Evolutionary conservation across 2,888 invertebrate genomes (phyloP).

Genomic region (Acanthosepion pharaonis): DNA sequence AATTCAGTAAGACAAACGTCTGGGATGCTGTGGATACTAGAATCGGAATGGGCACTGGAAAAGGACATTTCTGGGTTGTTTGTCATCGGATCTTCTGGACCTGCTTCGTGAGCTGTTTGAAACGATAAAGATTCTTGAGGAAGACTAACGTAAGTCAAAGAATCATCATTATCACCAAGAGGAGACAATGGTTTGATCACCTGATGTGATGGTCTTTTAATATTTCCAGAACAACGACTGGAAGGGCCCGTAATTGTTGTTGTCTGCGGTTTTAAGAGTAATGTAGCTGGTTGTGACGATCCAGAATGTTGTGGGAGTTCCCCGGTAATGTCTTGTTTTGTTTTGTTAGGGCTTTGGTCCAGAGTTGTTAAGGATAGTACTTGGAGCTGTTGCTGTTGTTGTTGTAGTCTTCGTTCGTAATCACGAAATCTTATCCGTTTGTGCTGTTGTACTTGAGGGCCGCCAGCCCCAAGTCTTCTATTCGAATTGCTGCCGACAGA

Average conservation of each 20-base stretch:
- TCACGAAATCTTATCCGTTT: conserved; percentile 55
- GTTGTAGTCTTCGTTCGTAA: conserved; percentile 53
- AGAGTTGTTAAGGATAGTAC: background rate
- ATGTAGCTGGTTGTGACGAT: background rate
- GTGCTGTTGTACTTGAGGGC: conserved; percentile 53
- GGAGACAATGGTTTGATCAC: conserved; percentile 65
- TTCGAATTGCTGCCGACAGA: background rate
- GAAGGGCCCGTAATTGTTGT: background rate
- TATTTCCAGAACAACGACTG: background rate
- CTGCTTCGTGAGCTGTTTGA: background rate
- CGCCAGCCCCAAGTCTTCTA: conserved; percentile 46
- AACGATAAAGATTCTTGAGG: conserved; percentile 59
- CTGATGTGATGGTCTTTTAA: background rate
- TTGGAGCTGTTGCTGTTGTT: conserved; percentile 48
- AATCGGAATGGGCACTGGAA: conserved; percentile 41
- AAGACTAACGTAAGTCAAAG: conserved; percentile 68
- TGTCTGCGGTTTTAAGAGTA: background rate
- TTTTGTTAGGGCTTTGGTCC: conserved; percentile 8
- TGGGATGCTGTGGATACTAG: conserved; percentile 41
- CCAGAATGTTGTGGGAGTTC: background rate
- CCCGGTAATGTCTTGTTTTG: background rate
- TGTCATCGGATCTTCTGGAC: background rate
- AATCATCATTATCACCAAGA: conserved; percentile 60
- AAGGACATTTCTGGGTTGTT: conserved; percentile 37
- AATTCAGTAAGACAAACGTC: conserved; percentile 40